A percentile compares a stretch with the other conserved stretches of the same genome.
Conservation (phyloP, 2,113 vertebrate genomes). For the Epinephelus lanceolatus region DNA sequence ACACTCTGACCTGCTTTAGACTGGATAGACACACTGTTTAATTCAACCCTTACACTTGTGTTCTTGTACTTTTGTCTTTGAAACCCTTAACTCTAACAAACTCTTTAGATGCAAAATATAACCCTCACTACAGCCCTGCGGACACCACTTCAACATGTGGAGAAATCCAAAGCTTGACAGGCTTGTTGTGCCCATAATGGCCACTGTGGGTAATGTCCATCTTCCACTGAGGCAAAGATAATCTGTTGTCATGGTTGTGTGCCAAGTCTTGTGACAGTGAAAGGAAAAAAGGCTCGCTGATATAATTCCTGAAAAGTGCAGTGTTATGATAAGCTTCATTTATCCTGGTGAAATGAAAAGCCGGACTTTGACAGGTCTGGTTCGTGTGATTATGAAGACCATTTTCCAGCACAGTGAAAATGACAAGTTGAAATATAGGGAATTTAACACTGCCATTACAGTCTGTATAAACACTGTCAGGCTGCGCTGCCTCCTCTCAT, state of each 20-base stretch:
- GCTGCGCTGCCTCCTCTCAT: not conserved
- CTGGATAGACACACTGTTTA: not conserved
- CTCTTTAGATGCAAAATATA: too few species aligned
- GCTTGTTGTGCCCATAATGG: not conserved
- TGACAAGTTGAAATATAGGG: conserved; percentile 26
- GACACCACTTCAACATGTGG: not conserved
- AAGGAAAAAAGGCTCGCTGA: not conserved
- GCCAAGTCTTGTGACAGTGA: not conserved
- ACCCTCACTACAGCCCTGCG: not conserved
- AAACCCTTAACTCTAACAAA: too few species aligned
- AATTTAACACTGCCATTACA: not conserved
- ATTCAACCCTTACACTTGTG: not conserved
- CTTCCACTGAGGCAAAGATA: not conserved
- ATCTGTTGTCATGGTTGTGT: not conserved
- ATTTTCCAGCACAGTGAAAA: conserved; percentile 12
- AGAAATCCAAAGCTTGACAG: not conserved
- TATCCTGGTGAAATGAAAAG: conserved; percentile 2
- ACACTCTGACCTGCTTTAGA: too few species aligned
- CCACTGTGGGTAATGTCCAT: not conserved
- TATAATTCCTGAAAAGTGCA: not conserved
- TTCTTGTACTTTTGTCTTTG: not conserved
- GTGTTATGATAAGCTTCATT: conserved; percentile 11
- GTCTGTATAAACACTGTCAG: not conserved
- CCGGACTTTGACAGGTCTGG: conserved; percentile 11
- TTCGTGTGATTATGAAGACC: conserved; percentile 4